A percentile compares a stretch with the other conserved stretches of the same genome.
Conservation (phyloP, 2,113 vertebrate genomes). For the Lepus americanus region DNA sequence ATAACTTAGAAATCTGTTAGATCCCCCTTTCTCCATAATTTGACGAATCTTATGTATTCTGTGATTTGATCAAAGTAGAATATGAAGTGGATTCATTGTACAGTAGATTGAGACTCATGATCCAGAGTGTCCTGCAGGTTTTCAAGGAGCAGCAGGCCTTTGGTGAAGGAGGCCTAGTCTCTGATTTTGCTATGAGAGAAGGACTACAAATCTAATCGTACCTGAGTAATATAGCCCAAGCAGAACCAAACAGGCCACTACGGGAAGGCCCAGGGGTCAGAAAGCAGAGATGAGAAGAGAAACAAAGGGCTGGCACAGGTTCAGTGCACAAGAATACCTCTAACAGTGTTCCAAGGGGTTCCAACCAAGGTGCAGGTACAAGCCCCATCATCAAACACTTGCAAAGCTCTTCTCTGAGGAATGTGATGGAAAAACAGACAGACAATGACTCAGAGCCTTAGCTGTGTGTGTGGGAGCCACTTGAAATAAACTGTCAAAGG, state of each 20-base stretch:
- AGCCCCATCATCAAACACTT: slow-evolving; percentile 55
- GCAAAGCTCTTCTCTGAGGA: slow-evolving; percentile 60
- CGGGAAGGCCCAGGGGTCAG: background rate
- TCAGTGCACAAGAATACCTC: slow-evolving; percentile 17
- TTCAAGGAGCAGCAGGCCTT: slow-evolving; percentile 45
- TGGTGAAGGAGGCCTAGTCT: background rate
- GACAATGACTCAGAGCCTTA: slow-evolving; percentile 75
- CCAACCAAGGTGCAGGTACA: slow-evolving; percentile 17
- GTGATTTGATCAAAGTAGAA: background rate
- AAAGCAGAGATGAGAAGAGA: slow-evolving; percentile 46
- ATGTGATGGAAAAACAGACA: slow-evolving; percentile 77
- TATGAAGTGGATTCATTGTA: slow-evolving; percentile 19
- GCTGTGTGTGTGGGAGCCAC: slow-evolving; percentile 77
- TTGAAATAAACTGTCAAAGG: slow-evolving; percentile 81
- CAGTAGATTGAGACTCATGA: background rate
- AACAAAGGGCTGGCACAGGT: slow-evolving; percentile 28
- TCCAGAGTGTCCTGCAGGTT: background rate
- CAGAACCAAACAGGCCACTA: slow-evolving; percentile 16
- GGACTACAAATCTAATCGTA: slow-evolving; percentile 46
- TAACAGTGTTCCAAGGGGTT: slow-evolving; percentile 44
- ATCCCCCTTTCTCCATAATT: background rate
- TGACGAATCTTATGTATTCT: background rate
- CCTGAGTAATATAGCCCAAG: background rate
- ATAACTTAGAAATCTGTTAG: slow-evolving; percentile 21
- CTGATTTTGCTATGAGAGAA: slow-evolving; percentile 43